Evolutionary conservation across 2,888 invertebrate genomes (phyloP), one percentile per base, ranked within the genome.

Genomic region (Hanleya hanleyi): DNA sequence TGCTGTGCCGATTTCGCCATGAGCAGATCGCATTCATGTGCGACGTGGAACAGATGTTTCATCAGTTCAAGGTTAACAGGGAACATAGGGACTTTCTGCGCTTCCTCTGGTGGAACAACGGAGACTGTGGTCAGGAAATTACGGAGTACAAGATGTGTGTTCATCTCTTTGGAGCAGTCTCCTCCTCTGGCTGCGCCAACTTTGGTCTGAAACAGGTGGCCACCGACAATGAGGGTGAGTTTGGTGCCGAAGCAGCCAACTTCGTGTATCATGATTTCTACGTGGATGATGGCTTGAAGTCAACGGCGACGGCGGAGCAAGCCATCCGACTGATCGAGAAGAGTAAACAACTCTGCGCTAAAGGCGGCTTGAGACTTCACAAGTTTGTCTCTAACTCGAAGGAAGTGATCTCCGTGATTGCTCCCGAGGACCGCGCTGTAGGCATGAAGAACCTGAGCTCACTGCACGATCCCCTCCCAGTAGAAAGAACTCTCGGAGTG

Each of bases 401-500:
- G n/a, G n/a, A n/a, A n/a, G n/a, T n/a, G n/a, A n/a, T n/a, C n/a
- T n/a, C n/a, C n/a, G n/a, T n/a, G n/a, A n/a, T n/a, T n/a, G n/a
- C n/a, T n/a, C n/a, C n/a, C n/a, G n/a, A 6, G 26, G 22, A 32
- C 72, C 79, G n/a, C n/a, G n/a, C n/a, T n/a, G n/a, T n/a, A n/a
- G n/a, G n/a, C n/a, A n/a, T n/a, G n/a, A n/a, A 37, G 26, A 32
- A 66, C 18, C 37, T 75, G n/a, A 50, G 74, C 37, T 18, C 74
- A 29, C 4, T 49, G 12, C 7, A n/a, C 7, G 73, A 77, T 1
- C 18, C 36, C 37, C 65, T 78, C 33, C 78, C 78, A 6, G 38
- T 76, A 1, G 75, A 78, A 67, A 74, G 78, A 57, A 71, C 81
- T n/a, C n/a, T n/a, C n/a, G n/a, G n/a, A n/a, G n/a, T n/a, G n/a